These are phyloP conservation scores for Chironex yamaguchii DNA, from an alignment of 30 jellyfish, hydroid and myxozoan species.

Conservation along the genomic window DNA sequence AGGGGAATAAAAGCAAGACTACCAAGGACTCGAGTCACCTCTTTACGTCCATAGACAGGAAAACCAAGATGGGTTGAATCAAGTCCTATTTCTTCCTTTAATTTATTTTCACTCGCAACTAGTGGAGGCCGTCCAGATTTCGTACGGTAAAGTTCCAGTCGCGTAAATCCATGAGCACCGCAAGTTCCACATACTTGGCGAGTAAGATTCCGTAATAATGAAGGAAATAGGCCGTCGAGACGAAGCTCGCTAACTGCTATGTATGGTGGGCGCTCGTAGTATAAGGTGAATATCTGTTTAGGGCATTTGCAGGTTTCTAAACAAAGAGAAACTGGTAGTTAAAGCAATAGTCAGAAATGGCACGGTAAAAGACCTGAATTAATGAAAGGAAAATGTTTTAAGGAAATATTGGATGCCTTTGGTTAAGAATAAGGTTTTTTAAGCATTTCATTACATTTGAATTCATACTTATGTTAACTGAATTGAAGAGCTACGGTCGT, in stretches of 20 bases:
- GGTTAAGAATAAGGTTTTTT: too few species aligned
- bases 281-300: conserved; percentile 32
- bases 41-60: conserved; percentile 72
- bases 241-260: neutral
- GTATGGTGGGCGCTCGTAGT: conserved; percentile 67
- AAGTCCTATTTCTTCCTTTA: conserved; percentile 9
- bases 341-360: too few species aligned
- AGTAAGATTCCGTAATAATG: conserved; percentile 14
- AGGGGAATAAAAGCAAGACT: conserved; percentile 46
- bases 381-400: too few species aligned
- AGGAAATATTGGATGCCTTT: too few species aligned
- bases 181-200: conserved; percentile 61
- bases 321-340: neutral
- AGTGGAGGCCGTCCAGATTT: conserved; percentile 65
- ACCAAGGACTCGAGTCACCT: conserved; percentile 25
- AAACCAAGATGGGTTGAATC: conserved; percentile 53
- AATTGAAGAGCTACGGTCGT: too few species aligned
- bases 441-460: too few species aligned
- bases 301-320: conserved; percentile 87
- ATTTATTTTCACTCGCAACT: conserved; percentile 9
- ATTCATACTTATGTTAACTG: too few species aligned
- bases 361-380: too few species aligned
- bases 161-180: conserved; percentile 14
- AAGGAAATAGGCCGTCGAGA: conserved; percentile 44
- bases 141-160: conserved; percentile 10